Percentiles rank a stretch among this genome's conserved stretches.
These are phyloP conservation scores for Athalia cordata DNA, from an alignment of 2,888 invertebrate genomes.

Conservation along the genomic window DNA sequence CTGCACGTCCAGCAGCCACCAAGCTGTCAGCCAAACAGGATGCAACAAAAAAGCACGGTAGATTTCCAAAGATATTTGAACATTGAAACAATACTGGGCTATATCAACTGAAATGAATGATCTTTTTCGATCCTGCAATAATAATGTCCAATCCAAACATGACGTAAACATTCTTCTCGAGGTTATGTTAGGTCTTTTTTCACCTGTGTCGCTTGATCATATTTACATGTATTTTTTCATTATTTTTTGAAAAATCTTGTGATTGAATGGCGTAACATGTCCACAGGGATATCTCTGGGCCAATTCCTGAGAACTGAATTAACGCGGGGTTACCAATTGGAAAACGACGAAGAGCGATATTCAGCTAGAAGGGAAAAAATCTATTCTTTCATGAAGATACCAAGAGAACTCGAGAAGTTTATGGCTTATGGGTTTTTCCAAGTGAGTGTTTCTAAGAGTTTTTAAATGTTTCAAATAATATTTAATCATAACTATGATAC, in stretches of 20 bases:
- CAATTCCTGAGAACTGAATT: conserved; percentile 89
- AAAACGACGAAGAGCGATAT: conserved; percentile 96
- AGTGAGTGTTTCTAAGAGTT: conserved; percentile 60
- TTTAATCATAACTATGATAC: background rate
- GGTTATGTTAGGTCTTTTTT: conserved; percentile 33
- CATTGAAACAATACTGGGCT: no score
- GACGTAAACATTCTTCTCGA: conserved; percentile 12
- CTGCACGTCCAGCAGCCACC: conserved; percentile 44
- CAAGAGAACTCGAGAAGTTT: conserved; percentile 93
- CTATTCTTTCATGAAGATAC: conserved; percentile 97
- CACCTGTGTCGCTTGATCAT: background rate
- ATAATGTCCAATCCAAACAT: background rate
- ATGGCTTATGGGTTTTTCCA: conserved; percentile 96
- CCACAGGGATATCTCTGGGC: conserved; percentile 68
- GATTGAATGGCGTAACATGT: background rate
- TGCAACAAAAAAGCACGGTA: conserved; percentile 56
- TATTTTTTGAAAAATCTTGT: background rate
- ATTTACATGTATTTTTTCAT: conserved; percentile 10
- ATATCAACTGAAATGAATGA: no score
- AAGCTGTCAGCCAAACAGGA: conserved; percentile 52
- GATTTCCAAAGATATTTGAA: conserved; percentile 29
- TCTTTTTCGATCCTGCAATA: background rate
- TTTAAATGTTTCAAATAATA: background rate
- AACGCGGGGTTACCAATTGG: conserved; percentile 93
- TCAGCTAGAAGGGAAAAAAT: conserved; percentile 95